Percentiles rank a stretch among this genome's conserved stretches.
Evolutionary conservation across 2,113 vertebrate species (phyloP).

Genomic region (Pelvicachromis taeniatus): DNA sequence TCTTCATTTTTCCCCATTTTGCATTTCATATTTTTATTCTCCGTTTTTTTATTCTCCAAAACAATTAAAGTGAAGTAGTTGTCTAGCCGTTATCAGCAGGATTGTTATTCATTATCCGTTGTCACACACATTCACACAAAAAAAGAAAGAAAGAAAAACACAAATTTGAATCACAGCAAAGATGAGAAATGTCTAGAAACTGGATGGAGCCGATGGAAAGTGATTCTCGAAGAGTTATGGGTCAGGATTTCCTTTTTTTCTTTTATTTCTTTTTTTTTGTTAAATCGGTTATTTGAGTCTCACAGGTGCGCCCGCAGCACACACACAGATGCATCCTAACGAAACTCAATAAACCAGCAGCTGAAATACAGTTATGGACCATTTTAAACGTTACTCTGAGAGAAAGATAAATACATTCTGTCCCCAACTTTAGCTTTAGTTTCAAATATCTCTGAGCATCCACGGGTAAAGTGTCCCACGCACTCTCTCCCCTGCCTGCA

Average conservation of each 20-base stretch:
- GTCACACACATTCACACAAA: background rate
- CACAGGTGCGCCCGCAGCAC: background rate
- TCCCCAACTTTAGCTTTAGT: background rate
- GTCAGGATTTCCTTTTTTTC: background rate
- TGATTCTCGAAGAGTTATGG: background rate
- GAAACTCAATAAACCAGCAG: background rate
- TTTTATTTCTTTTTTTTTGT: background rate
- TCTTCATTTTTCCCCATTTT: background rate
- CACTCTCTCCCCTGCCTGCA: background rate
- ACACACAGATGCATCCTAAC: background rate
- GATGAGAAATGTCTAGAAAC: background rate
- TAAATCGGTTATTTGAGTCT: rapidly evolving
- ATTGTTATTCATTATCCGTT: background rate
- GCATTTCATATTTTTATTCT: background rate
- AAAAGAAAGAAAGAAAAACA: too few species aligned
- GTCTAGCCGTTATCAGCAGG: background rate
- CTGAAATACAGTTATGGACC: background rate
- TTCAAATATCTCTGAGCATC: background rate
- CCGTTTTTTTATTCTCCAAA: too few species aligned
- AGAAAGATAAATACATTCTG: background rate
- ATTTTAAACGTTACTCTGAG: rapidly evolving
- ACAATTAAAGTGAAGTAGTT: rapidly evolving
- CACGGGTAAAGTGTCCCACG: background rate
- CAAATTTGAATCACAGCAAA: too few species aligned
- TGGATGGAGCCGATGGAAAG: rapidly evolving